Evolutionary conservation across 2,888 invertebrate species (phyloP).

Genomic region (Lepidonotus clava): DNA sequence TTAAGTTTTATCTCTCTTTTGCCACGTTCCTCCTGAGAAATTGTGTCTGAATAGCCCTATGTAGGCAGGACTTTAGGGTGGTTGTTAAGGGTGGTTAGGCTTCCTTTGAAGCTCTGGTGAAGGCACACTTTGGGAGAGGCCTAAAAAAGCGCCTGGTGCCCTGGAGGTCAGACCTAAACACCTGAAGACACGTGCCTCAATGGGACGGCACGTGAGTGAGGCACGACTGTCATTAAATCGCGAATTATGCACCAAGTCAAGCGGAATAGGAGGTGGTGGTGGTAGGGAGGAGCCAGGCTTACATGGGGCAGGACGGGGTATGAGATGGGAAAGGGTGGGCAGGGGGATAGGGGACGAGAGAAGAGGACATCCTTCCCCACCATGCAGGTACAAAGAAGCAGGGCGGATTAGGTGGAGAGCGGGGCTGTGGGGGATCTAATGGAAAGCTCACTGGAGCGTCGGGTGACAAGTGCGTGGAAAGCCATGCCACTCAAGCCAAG

Average conservation of each 20-base stretch:
- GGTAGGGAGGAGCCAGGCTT: neutral
- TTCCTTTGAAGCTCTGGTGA: constrained; percentile 3
- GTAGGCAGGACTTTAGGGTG: neutral
- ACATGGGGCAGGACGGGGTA: no score
- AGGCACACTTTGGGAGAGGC: neutral
- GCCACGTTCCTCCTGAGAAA: constrained; percentile 12
- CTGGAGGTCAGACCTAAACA: neutral
- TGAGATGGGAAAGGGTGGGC: no score
- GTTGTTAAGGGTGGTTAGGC: constrained; percentile 9
- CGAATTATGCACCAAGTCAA: neutral
- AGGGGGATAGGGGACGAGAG: no score
- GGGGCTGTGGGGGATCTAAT: neutral
- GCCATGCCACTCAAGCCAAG: neutral
- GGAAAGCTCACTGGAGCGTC: neutral
- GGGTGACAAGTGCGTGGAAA: neutral
- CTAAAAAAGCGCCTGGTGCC: neutral
- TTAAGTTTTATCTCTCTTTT: constrained; percentile 14
- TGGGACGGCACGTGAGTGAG: neutral
- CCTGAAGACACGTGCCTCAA: neutral
- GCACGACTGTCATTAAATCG: neutral
- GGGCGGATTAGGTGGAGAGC: neutral
- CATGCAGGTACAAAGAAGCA: no score
- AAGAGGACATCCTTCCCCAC: no score
- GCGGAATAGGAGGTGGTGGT: neutral
- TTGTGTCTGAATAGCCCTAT: neutral